Conservation (phyloP, 1,140 invertebrate species). For the Drosophila neocordata region DNA sequence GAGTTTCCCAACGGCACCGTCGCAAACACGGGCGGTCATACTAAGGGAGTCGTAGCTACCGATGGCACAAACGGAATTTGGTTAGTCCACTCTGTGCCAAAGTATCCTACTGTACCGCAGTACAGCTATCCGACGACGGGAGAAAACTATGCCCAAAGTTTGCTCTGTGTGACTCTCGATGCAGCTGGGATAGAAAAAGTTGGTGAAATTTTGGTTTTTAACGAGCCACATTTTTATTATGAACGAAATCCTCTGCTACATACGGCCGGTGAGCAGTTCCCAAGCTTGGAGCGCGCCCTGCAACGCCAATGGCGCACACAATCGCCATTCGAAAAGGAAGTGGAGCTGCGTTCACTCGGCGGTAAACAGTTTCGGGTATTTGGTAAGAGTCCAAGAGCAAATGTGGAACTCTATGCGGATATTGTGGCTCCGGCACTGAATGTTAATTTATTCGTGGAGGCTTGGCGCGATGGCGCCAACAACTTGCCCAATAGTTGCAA, state of each 20-base stretch:
- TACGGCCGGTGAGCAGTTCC: constrained; percentile 74
- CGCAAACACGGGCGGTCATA: constrained; percentile 87
- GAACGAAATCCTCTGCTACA: constrained; percentile 85
- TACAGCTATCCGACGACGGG: constrained; percentile 91
- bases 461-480: constrained; percentile 93
- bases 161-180: constrained; percentile 91
- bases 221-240: constrained; percentile 88
- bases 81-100: constrained; percentile 95
- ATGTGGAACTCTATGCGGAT: constrained; percentile 93
- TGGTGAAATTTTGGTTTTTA: constrained; percentile 89
- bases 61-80: constrained; percentile 90
- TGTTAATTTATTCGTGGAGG: constrained; percentile 90
- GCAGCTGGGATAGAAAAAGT: constrained; percentile 87
- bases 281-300: constrained; percentile 86
- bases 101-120: constrained; percentile 87
- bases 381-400: constrained; percentile 90
- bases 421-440: constrained; percentile 90
- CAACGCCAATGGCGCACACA: constrained; percentile 85
- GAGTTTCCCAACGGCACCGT: constrained; percentile 87
- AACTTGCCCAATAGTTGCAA: constrained; percentile 88
- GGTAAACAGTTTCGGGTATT: constrained; percentile 88
- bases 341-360: constrained; percentile 84
- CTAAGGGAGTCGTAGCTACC: constrained; percentile 92
- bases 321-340: constrained; percentile 86
- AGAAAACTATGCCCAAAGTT: constrained; percentile 91